Conservation (phyloP, 1,140 invertebrate species). For the Cheumatopsyche charites region DNA sequence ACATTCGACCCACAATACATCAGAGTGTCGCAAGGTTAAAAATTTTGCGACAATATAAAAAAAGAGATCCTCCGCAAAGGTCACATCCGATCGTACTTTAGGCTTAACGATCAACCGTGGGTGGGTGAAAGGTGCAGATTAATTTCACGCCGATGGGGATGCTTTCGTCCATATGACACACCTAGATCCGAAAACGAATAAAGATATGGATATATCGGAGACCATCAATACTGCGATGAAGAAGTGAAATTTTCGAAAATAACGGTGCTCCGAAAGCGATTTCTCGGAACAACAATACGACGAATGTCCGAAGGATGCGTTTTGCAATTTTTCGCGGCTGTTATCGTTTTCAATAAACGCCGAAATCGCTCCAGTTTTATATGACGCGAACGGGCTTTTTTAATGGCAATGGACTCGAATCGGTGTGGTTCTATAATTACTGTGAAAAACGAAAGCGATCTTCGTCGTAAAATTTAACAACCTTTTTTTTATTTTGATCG, state of each 20-base stretch:
- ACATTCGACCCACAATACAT: too few species aligned
- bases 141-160: constrained; percentile 18
- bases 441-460: too few species aligned
- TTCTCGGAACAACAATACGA: constrained; percentile 38
- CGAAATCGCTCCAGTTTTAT: too few species aligned
- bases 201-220: constrained; percentile 32
- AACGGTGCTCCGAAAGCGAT: constrained; percentile 30
- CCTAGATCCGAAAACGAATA: constrained; percentile 39
- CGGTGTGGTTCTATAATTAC: too few species aligned
- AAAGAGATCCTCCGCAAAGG: not conserved
- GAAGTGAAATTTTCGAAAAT: constrained; percentile 22
- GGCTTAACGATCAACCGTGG: not conserved
- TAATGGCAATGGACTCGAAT: too few species aligned
- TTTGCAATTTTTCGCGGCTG: too few species aligned
- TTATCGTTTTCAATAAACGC: too few species aligned
- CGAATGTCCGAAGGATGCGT: too few species aligned
- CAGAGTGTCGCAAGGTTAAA: constrained; percentile 6
- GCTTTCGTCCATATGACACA: constrained; percentile 32
- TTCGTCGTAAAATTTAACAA: too few species aligned
- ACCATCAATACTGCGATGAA: constrained; percentile 41
- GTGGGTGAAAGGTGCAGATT: constrained; percentile 25
- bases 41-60: constrained; percentile 7
- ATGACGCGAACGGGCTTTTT: too few species aligned
- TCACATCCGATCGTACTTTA: not conserved
- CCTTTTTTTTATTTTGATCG: too few species aligned